Evolutionary conservation across 2,113 vertebrate species (phyloP).

Genomic region (Xiphophorus maculatus): DNA sequence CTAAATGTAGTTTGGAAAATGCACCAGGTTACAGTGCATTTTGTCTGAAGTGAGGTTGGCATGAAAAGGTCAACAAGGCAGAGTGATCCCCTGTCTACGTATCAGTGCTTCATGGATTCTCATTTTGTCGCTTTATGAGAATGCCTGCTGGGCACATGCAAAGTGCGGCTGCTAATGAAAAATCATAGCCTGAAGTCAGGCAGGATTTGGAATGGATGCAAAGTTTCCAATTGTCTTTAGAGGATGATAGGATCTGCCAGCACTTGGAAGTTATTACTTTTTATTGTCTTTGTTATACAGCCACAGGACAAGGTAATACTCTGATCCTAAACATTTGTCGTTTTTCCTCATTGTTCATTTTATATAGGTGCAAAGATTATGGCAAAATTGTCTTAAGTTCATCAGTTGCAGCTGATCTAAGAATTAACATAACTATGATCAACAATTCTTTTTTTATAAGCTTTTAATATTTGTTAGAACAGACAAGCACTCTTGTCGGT

Average conservation of each 20-base stretch:
- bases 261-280: slow-evolving; percentile 14
- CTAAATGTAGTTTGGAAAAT: not conserved
- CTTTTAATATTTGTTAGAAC: not conserved
- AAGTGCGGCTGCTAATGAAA: slow-evolving; percentile 9
- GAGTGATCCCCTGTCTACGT: not conserved
- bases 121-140: slow-evolving; percentile 6
- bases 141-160: slow-evolving; percentile 8
- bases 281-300: slow-evolving; percentile 12
- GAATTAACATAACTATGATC: not conserved
- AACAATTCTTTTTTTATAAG: not conserved
- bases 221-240: slow-evolving; percentile 6
- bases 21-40: not conserved
- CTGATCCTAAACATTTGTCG: not conserved
- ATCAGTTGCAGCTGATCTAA: not conserved
- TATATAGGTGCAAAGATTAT: not conserved
- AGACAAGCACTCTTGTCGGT: not conserved
- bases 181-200: slow-evolving; percentile 2
- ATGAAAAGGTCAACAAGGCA: slow-evolving; percentile 1
- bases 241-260: slow-evolving; percentile 12
- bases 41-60: not conserved
- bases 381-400: not conserved
- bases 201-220: slow-evolving; percentile 17
- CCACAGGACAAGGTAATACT: slow-evolving; percentile 7
- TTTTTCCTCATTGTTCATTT: not conserved
- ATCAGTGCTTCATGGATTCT: not conserved